Evolutionary conservation across 2,888 invertebrate genomes (phyloP).

Genomic region (Danaus chrysippus): DNA sequence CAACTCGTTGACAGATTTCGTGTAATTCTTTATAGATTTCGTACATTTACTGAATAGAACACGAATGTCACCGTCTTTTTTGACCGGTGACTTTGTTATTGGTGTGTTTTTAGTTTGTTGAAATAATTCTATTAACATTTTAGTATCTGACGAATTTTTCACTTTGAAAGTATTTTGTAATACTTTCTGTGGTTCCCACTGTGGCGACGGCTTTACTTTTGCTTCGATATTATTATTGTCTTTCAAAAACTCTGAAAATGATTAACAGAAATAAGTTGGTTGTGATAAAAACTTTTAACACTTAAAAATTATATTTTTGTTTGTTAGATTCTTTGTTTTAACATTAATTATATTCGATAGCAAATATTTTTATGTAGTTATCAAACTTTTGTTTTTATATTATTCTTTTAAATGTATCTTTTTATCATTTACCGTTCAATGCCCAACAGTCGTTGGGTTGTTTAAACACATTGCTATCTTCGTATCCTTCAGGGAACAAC

Average conservation of each 20-base stretch:
- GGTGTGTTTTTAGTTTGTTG: constrained; percentile 42
- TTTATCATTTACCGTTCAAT: constrained; percentile 47
- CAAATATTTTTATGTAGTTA: too few relatives aligned
- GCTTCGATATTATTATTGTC: constrained; percentile 27
- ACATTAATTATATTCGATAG: too few relatives aligned
- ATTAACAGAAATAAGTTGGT: neutral
- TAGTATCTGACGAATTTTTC: constrained; percentile 66
- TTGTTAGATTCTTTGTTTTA: too few relatives aligned
- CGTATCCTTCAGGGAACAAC: constrained; percentile 51
- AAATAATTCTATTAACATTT: constrained; percentile 29
- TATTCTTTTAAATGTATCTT: neutral
- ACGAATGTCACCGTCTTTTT: constrained; percentile 77
- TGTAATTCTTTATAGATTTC: constrained; percentile 69
- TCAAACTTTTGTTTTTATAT: too few relatives aligned
- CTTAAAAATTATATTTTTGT: too few relatives aligned
- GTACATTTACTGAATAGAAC: constrained; percentile 72
- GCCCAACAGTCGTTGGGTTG: constrained; percentile 47
- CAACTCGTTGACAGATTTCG: constrained; percentile 62
- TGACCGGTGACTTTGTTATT: constrained; percentile 49
- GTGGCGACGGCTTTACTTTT: constrained; percentile 49
- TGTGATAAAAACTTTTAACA: too few relatives aligned
- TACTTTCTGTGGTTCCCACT: constrained; percentile 71
- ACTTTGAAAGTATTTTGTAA: constrained; percentile 65
- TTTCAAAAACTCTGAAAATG: constrained; percentile 39
- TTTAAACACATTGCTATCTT: constrained; percentile 32